Evolutionary conservation across 1,140 invertebrate species (phyloP), one percentile per base, ranked within the genome.

Genomic region (Cyclargus thomasi): DNA sequence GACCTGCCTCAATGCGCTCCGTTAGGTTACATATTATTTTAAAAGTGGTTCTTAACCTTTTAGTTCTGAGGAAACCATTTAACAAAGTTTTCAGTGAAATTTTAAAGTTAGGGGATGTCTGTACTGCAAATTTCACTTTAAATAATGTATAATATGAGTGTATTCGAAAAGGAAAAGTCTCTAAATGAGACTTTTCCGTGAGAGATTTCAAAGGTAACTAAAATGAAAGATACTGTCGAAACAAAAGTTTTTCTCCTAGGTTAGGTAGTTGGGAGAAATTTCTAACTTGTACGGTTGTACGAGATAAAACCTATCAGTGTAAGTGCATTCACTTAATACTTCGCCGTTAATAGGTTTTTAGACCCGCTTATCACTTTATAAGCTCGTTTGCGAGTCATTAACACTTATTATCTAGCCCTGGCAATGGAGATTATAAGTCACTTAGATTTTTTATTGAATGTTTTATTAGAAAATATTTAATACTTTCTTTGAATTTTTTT

Each of bases 281-380:
- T 47, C 14, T 11, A 2, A 47, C 39, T 16, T 47, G 39, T 47
- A 11, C 39, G 39, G 39, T 47, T 11, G 14, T 47, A 14, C 10
- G 39, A 47, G 39, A 47, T 47, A 47, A 47, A 47, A 47, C 39
- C 11, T 47, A 47, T 47, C 39, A 47, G 39, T 16, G 39, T 16
- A 47, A 47, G 39, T 47, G 39, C 39, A 47, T 47, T 47, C 39
- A 47, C 39, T 47, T 47, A 47, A 47, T 47, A 47, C 39, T 47
- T 16, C 8, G 39, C 39, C 18, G 53, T 55, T 18, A 55, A 55
- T 55, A 7, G 16, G 18, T 55, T 55, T 18, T 55, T 55, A 18
- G 53, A 8, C n/a, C 18, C 53, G 53, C 53, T 55, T 55, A 55
- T 55, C 53, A 55, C 18, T 55, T 55, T 55, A 55, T 55, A 55